A percentile compares a stretch with the other conserved stretches of the same genome.
phyloP scores from a whole-genome alignment of 2,888 invertebrate genomes.

The Formica aserva region DNA sequence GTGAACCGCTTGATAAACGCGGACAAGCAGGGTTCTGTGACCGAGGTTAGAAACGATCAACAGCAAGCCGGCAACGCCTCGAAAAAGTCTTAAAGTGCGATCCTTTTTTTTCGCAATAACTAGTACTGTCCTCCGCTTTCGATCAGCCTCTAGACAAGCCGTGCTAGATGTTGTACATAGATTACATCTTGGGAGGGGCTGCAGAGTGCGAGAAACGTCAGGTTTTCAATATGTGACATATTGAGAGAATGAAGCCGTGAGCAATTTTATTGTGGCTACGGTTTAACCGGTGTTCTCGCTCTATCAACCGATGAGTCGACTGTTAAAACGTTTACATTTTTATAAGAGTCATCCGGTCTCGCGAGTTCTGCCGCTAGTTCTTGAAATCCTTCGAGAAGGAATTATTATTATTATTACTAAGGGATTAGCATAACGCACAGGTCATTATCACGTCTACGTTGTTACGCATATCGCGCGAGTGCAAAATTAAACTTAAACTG shows the following conservation, averaged over 20 bases:
- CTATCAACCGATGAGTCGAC: not conserved
- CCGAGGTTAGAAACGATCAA: slow-evolving; percentile 80
- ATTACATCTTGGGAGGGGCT: not conserved
- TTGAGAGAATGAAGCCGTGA: slow-evolving; percentile 13
- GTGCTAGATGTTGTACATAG: slow-evolving; percentile 71
- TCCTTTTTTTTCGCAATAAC: slow-evolving; percentile 65
- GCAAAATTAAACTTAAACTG: slow-evolving; percentile 20
- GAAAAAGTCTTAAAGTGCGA: slow-evolving; percentile 69
- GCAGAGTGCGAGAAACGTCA: slow-evolving; percentile 10
- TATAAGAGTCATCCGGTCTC: not conserved
- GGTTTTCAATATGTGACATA: not conserved
- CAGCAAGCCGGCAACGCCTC: slow-evolving; percentile 70
- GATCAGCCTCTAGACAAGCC: slow-evolving; percentile 65
- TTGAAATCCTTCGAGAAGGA: slow-evolving; percentile 10
- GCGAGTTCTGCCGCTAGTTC: not conserved
- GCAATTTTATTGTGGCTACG: not conserved
- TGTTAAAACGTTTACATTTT: slow-evolving; percentile 6
- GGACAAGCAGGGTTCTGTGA: slow-evolving; percentile 71
- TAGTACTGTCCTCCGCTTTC: slow-evolving; percentile 56
- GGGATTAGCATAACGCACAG: not conserved
- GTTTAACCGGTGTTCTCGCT: not conserved
- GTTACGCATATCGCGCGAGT: slow-evolving; percentile 51
- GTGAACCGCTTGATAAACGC: slow-evolving; percentile 76
- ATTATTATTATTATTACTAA: slow-evolving; percentile 13
- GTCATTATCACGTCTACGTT: slow-evolving; percentile 27